Conservation (phyloP, 2,113 vertebrate genomes). For the Dromaius novaehollandiae region DNA sequence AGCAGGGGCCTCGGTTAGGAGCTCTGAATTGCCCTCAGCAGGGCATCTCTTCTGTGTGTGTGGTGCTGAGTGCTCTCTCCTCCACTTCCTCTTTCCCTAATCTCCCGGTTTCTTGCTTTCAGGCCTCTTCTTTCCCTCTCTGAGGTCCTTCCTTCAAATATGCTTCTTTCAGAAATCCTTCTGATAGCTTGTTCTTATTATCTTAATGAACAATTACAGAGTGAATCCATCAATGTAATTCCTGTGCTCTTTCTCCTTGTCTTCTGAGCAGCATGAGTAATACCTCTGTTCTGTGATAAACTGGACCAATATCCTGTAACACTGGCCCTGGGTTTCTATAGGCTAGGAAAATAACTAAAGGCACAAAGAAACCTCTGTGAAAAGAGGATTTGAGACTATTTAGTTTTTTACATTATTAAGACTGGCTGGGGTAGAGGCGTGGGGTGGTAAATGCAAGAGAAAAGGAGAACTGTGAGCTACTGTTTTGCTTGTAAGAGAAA, state of each 20-base stretch:
- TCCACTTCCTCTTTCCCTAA: not conserved
- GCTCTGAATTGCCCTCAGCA: not conserved
- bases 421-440: not conserved
- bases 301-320: not conserved
- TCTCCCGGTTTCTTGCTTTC: not conserved
- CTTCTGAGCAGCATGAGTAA: not conserved
- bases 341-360: not conserved
- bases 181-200: slow-evolving; percentile 28
- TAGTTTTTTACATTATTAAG: not conserved
- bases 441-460: not conserved
- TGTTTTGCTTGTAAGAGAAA: not conserved
- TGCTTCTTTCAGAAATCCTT: not conserved
- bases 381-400: not conserved
- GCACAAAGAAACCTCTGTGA: not conserved
- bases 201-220: slow-evolving; percentile 24
- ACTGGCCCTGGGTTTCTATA: not conserved
- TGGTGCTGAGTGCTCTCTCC: not conserved
- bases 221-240: not conserved
- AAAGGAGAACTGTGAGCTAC: not conserved
- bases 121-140: not conserved
- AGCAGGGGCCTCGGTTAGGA: too few species aligned
- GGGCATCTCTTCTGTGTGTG: rapidly evolving
- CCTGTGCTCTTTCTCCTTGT: not conserved
- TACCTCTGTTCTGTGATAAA: not conserved
- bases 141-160: not conserved